A percentile compares a stretch with the other conserved stretches of the same genome.
Conservation (phyloP, 1,140 invertebrate genomes). For the Drosophila sp. region DNA sequence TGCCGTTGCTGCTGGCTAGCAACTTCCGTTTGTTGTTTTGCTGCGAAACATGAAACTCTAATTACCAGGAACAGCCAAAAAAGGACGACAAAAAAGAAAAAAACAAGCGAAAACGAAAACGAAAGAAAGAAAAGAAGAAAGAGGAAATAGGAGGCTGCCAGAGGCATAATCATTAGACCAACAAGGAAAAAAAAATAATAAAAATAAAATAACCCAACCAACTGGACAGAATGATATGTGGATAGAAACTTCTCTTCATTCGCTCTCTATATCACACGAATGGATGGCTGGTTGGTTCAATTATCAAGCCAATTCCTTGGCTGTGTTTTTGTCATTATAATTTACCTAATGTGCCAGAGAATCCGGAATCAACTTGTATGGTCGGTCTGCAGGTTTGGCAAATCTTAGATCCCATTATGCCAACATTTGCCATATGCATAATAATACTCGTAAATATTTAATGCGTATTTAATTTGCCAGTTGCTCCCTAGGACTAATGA, state of each 20-base stretch:
- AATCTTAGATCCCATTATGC: neutral
- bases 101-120: constrained; percentile 27
- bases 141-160: constrained; percentile 14
- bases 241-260: neutral
- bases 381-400: neutral
- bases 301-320: constrained; percentile 4
- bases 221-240: constrained; percentile 14
- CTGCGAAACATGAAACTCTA: constrained; percentile 73
- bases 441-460: constrained; percentile 18
- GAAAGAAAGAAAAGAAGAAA: neutral
- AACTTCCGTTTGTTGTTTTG: constrained; percentile 66
- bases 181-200: neutral
- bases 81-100: constrained; percentile 34
- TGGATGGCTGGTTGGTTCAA: neutral
- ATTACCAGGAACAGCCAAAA: constrained; percentile 65
- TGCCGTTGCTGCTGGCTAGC: constrained; percentile 51
- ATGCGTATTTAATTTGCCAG: constrained; percentile 17
- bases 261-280: neutral
- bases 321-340: constrained; percentile 15
- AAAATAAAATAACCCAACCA: neutral
- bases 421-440: constrained; percentile 18
- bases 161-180: constrained; percentile 6
- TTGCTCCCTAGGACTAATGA: constrained; percentile 10
- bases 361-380: constrained; percentile 1
- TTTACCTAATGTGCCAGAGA: constrained; percentile 19